A percentile compares a stretch with the other conserved stretches of the same genome.
phyloP scores from a whole-genome alignment of 2,797 vertebrate genomes.

The Limnodromus scolopaceus region DNA sequence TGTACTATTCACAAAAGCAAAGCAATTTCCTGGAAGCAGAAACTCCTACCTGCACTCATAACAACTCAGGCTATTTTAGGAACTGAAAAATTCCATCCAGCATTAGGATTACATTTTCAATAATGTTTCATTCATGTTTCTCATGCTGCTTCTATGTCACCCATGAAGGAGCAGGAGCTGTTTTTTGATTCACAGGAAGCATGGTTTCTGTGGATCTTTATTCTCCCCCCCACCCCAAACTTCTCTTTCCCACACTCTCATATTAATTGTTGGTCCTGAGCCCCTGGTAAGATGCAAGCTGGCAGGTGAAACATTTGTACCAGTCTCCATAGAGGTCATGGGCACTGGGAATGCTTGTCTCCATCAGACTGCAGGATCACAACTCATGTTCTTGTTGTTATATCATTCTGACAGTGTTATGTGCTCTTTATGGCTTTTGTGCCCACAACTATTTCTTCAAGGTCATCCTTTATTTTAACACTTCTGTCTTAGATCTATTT shows the following conservation, averaged over 20 bases:
- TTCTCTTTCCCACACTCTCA: neutral
- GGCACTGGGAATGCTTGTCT: neutral
- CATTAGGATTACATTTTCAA: conserved; percentile 10
- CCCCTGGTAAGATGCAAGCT: rapidly evolving
- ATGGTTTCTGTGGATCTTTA: neutral
- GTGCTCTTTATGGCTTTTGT: neutral
- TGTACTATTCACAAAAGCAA: conserved; percentile 19
- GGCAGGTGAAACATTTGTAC: neutral
- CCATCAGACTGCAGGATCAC: neutral
- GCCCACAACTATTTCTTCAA: neutral
- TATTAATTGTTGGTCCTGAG: neutral
- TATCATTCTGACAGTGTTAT: neutral
- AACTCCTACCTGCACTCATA: conserved; percentile 20
- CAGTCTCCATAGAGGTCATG: neutral
- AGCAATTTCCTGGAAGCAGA: conserved; percentile 44
- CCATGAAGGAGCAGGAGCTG: neutral
- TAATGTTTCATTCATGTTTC: neutral
- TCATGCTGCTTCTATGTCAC: neutral
- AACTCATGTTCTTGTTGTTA: rapidly evolving
- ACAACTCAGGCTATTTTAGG: neutral
- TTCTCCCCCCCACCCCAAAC: neutral
- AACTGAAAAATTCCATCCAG: conserved; percentile 7
- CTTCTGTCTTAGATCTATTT: neutral
- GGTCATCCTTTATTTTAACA: neutral
- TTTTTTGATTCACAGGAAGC: neutral